Evolutionary conservation across 1,140 invertebrate genomes (phyloP), one percentile per base, ranked within the genome.

Genomic region (Babylonia areolata): DNA sequence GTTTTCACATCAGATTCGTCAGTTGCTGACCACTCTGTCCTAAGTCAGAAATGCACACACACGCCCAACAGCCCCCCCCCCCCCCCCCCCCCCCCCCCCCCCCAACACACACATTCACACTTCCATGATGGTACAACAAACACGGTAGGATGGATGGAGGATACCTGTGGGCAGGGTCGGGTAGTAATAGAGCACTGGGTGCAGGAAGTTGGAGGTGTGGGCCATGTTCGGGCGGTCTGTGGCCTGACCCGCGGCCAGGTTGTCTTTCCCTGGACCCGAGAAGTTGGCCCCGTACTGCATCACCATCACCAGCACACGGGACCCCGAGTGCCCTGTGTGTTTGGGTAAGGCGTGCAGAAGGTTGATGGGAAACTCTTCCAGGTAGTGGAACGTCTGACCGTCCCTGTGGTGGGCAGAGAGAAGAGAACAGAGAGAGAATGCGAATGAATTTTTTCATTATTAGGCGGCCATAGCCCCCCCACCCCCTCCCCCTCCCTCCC

Each of bases 161-260:
- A 12, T 84, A 95, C 94, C 93, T 92, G 93, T 93, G 17, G 94
- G 94, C 40, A 94, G 82, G 17, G 83, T 88, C 5, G 92, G 88
- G 88, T 94, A 95, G 88, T 93, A 94, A 89, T 95, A 95, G 28
- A 95, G 89, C 12, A 94, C 94, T 11, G 95, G 95, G 90, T 95
- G 95, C 5, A 95, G 91, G 85, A 95, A 95, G 91, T 95, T 95
- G 37, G 94, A 95, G 15, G 90, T 84, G 86, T 95, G 93, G 23
- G 94, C 95, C 77, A 93, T 3, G 91, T 85, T 23, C 93, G 93
- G 64, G 94, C 93, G 1, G 93, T 93, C n/a, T 91, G 9, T 94
- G 1, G 95, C 94, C 35, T 95, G 87, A 84, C 94, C 91, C 5
- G 86, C 15, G 39, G 93, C 88, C 89, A 95, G 95, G 33, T 94